These are phyloP conservation scores for Cariama cristata DNA, from an alignment of 2,113 vertebrate genomes.

Conservation along the genomic window DNA sequence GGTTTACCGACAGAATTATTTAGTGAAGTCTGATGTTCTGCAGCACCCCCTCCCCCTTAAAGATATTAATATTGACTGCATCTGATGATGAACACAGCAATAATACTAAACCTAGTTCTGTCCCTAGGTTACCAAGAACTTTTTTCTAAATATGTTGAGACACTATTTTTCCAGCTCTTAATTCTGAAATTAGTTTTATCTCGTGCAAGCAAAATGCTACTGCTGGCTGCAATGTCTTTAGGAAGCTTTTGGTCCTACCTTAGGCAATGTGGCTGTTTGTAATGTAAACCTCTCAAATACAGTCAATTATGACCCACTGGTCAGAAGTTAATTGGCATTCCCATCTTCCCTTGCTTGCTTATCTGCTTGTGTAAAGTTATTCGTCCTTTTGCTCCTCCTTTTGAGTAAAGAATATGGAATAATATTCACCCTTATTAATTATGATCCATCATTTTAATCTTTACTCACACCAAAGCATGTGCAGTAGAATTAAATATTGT, in stretches of 20 bases:
- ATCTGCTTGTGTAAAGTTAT: slow-evolving; percentile 56
- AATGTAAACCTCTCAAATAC: slow-evolving; percentile 33
- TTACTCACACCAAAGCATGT: slow-evolving; percentile 17
- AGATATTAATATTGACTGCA: not conserved
- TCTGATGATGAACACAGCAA: not conserved
- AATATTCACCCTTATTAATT: slow-evolving; percentile 62
- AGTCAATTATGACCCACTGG: slow-evolving; percentile 49
- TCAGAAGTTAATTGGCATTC: slow-evolving; percentile 68
- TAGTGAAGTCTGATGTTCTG: not conserved
- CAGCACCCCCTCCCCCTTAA: not conserved
- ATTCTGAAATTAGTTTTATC: not conserved
- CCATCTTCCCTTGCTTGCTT: slow-evolving; percentile 37
- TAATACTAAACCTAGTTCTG: not conserved
- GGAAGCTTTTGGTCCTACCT: not conserved
- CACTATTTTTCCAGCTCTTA: not conserved
- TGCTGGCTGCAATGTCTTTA: not conserved
- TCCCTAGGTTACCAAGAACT: not conserved
- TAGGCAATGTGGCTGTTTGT: slow-evolving; percentile 9
- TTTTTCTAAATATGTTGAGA: not conserved
- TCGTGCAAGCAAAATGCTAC: not conserved
- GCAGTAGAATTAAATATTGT: not conserved
- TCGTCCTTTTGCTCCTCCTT: slow-evolving; percentile 58
- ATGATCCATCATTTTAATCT: slow-evolving; percentile 53
- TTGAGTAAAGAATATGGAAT: slow-evolving; percentile 51
- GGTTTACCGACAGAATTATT: not conserved